Evolutionary conservation across 2,113 vertebrate genomes (phyloP).

Genomic region (Telmatochromis bifrenatus): DNA sequence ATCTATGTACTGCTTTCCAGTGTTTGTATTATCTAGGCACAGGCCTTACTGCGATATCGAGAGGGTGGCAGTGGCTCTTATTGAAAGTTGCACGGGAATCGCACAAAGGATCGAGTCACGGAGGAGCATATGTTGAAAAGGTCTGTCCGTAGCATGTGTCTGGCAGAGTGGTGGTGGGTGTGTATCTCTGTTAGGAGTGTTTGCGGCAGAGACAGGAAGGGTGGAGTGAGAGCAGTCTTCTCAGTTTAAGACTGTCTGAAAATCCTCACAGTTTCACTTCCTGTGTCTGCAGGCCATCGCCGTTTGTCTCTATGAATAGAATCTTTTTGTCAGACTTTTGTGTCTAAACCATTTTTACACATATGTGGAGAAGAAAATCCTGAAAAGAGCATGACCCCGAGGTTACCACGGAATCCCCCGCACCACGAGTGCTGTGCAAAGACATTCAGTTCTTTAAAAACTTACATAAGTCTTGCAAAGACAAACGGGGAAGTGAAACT

Average conservation of each 20-base stretch:
- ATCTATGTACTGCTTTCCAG: not conserved
- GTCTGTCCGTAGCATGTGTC: constrained; percentile 5
- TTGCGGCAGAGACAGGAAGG: constrained; percentile 49
- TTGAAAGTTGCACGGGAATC: constrained; percentile 11
- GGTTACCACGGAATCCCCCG: not conserved
- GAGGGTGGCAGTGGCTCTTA: not conserved
- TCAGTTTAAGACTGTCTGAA: constrained; percentile 27
- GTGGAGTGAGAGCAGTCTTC: constrained; percentile 49
- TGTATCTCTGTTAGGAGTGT: not conserved
- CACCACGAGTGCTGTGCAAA: not conserved
- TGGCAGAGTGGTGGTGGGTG: not conserved
- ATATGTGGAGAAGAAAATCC: not conserved
- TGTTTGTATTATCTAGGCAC: not conserved
- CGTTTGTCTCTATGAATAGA: not conserved
- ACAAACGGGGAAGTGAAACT: not conserved
- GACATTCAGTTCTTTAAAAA: not conserved
- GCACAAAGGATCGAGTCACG: constrained; percentile 29
- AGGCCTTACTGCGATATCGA: not conserved
- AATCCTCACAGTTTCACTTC: constrained; percentile 25
- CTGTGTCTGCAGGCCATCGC: constrained; percentile 30
- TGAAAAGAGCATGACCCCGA: not conserved
- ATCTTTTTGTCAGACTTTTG: not conserved
- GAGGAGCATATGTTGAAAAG: constrained; percentile 16
- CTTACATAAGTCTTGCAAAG: not conserved
- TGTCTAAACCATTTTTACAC: not conserved